Evolutionary conservation across 2,888 invertebrate genomes (phyloP), one percentile per base, ranked within the genome.

Genomic region (Amblyteles armatorius): DNA sequence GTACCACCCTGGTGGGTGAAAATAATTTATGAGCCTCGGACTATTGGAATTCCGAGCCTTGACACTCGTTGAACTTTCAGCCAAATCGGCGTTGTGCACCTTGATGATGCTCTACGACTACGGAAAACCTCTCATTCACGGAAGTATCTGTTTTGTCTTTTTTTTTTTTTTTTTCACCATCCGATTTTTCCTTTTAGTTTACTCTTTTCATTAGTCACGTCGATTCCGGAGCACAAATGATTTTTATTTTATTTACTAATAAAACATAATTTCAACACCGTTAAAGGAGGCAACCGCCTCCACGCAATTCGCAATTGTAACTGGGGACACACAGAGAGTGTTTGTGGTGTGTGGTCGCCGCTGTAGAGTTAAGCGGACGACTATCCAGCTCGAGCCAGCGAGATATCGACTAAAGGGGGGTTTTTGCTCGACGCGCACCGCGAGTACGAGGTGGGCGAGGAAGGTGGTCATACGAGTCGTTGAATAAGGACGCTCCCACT

Each of bases 401-500:
- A 88, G 90, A 91, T 93, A 93, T 93, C 92, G 92, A 92, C 92
- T 92, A 89, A 90, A 90, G 87, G 88, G 83, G 91, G 90, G 13
- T 44, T 44, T 91, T 90, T 89, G 76, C 80, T 78, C 77, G 84
- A 72, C 68, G 80, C 78, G 72, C 50, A 72, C 74, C 55, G 72
- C 71, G 82, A 72, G 76, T 79, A 74, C 57, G 77, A 80, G 52
- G 85, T 85, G 82, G 85, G 82, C 82, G 85, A 77, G 7, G 55
- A 82, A 85, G 76, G 82, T 79, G 82, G 72, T 52, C 78, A 65
- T 71, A 69, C 81, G 79, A 79, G 79, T 67, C 82, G 55, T 50
- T 29, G 84, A 65, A 71, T 71, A 82, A 81, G 79, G 55, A 71
- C 69, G 79, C 40, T 76, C 76, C 69, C 69, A 65, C 29, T 63